These are phyloP conservation scores for Sympetrum striolatum DNA, from an alignment of 2,888 invertebrate genomes.

Conservation along the genomic window DNA sequence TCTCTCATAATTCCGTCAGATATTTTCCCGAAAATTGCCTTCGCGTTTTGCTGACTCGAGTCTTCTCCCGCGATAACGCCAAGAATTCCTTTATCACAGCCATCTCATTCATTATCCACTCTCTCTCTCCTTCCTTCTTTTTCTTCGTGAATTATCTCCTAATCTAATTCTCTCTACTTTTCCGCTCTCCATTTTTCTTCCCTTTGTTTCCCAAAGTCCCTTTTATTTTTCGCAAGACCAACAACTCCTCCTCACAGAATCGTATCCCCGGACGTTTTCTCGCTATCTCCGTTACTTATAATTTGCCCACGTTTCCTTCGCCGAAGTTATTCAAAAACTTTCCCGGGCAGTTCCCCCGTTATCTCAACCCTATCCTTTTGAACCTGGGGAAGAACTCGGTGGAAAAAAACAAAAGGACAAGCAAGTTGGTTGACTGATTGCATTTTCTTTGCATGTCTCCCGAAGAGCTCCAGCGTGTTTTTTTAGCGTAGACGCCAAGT, in stretches of 20 bases:
- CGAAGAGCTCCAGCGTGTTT: not conserved
- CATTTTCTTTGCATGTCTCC: slow-evolving; percentile 35
- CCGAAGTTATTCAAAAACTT: slow-evolving; percentile 9
- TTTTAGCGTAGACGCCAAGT: not conserved
- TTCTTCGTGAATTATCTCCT: not conserved
- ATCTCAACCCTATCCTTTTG: slow-evolving; percentile 1
- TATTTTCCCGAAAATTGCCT: too few relatives aligned
- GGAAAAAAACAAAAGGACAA: not conserved
- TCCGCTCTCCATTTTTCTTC: not conserved
- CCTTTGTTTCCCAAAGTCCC: not conserved
- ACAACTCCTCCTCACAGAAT: not conserved
- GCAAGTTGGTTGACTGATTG: slow-evolving; percentile 35
- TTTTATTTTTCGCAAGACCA: not conserved
- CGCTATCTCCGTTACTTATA: not conserved
- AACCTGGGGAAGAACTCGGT: not conserved
- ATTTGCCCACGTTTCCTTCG: not conserved
- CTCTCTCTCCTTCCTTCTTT: not conserved
- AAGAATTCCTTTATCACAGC: not conserved
- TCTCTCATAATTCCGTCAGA: too few relatives aligned
- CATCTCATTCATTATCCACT: not conserved
- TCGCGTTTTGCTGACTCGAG: too few relatives aligned
- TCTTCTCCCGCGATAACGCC: not conserved
- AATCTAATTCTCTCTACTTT: not conserved
- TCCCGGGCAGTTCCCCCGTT: not conserved
- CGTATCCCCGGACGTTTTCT: not conserved